These are phyloP conservation scores for Archilochus colubris DNA, from an alignment of 2,113 vertebrate genomes.

Conservation along the genomic window DNA sequence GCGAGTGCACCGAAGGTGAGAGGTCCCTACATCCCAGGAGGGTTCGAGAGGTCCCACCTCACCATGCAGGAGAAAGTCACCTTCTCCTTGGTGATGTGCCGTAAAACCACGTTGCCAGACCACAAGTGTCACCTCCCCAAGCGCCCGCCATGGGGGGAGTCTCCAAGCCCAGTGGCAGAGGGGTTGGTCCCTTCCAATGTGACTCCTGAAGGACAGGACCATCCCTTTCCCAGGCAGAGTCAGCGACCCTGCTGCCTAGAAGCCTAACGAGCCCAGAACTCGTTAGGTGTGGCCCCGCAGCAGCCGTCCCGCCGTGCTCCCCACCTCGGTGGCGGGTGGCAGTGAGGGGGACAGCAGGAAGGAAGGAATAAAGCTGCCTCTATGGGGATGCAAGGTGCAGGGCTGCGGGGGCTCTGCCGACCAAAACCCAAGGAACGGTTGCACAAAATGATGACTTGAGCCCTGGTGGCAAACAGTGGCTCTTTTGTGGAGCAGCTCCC, in stretches of 20 bases:
- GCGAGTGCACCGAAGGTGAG: slow-evolving; percentile 93
- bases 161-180: accelerated
- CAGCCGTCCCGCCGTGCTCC: background rate
- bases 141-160: background rate
- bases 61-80: background rate
- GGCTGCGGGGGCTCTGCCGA: slow-evolving; percentile 19
- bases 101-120: accelerated
- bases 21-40: accelerated
- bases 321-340: background rate
- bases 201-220: background rate
- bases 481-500: slow-evolving; percentile 73
- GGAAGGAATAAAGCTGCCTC: slow-evolving; percentile 69
- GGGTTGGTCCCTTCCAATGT: background rate
- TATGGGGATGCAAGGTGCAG: slow-evolving; percentile 63
- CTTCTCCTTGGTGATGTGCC: background rate
- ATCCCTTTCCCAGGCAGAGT: background rate
- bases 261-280: background rate
- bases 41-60: accelerated
- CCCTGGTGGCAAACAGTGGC: slow-evolving; percentile 69
- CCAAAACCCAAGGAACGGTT: slow-evolving; percentile 64
- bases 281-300: slow-evolving; percentile 26
- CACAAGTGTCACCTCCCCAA: background rate
- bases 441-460: slow-evolving; percentile 65
- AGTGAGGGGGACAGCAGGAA: slow-evolving; percentile 56
- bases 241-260: background rate